Conservation (phyloP, 2,888 invertebrate genomes). For the Augiades crinisus region DNA sequence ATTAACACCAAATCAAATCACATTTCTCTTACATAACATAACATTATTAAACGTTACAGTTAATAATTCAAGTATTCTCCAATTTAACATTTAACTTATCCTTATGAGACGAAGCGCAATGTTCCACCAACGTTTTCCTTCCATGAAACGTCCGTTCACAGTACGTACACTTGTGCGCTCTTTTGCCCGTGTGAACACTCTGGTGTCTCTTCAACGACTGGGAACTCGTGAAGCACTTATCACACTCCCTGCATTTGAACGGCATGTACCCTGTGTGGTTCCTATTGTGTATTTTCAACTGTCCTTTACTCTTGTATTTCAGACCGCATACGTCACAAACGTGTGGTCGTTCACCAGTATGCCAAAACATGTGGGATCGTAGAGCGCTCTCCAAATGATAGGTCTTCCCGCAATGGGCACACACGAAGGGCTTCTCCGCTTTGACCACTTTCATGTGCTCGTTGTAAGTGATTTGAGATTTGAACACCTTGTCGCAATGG, state of each 20-base stretch:
- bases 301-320: constrained; percentile 47
- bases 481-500: constrained; percentile 50
- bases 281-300: constrained; percentile 43
- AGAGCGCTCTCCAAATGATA: constrained; percentile 36
- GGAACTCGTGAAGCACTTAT: constrained; percentile 33
- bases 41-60: too few relatives aligned
- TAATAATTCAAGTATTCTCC: background rate
- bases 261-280: constrained; percentile 41
- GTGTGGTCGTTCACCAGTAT: constrained; percentile 45
- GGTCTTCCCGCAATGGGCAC: constrained; percentile 46
- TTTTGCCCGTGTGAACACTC: constrained; percentile 35
- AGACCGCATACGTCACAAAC: constrained; percentile 45
- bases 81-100: constrained; percentile 16
- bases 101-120: constrained; percentile 36
- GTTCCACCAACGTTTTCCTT: constrained; percentile 41
- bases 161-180: constrained; percentile 32
- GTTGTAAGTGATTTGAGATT: constrained; percentile 39
- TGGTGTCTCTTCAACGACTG: constrained; percentile 36
- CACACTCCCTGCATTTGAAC: constrained; percentile 36
- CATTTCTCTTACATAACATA: too few relatives aligned
- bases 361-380: constrained; percentile 50
- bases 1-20: too few relatives aligned
- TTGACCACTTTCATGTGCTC: constrained; percentile 39
- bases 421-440: constrained; percentile 40
- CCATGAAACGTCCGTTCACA: constrained; percentile 36